Evolutionary conservation across 2,888 invertebrate genomes (phyloP).

Genomic region (Zhuqinia jingwanae): DNA sequence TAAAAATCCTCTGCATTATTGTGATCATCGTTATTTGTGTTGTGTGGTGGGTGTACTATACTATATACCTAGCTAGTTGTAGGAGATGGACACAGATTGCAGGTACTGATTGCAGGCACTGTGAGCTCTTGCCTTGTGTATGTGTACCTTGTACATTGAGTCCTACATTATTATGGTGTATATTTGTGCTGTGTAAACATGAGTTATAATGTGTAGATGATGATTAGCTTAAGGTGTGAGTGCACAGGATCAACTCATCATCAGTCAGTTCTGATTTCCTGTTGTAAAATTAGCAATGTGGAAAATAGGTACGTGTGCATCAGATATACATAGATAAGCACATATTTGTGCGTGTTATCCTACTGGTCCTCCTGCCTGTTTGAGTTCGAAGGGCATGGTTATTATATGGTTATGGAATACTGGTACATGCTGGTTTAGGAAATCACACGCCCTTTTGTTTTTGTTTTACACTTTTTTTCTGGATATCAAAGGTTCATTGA

Average conservation of each 20-base stretch:
- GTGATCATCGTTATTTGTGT: neutral
- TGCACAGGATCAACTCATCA: neutral
- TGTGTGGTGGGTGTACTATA: too few relatives aligned
- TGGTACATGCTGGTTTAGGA: neutral
- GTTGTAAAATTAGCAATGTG: constrained; percentile 52
- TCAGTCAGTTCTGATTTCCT: constrained; percentile 33
- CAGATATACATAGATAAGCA: neutral
- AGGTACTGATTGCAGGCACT: neutral
- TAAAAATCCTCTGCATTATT: constrained; percentile 44
- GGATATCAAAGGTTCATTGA: neutral
- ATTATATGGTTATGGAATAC: constrained; percentile 34
- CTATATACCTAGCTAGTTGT: too few relatives aligned
- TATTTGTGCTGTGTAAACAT: neutral
- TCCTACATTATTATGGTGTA: neutral
- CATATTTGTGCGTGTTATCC: neutral
- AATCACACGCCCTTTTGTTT: neutral
- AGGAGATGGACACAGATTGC: too few relatives aligned
- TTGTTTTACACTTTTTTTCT: neutral
- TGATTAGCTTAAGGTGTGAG: neutral
- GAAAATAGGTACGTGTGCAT: neutral
- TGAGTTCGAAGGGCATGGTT: constrained; percentile 43
- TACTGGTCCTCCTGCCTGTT: constrained; percentile 20
- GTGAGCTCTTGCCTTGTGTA: neutral
- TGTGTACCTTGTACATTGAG: too few relatives aligned
- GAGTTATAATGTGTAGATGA: neutral